A percentile compares a stretch with the other conserved stretches of the same genome.
phyloP scores from a whole-genome alignment of 2,113 vertebrate genomes.

The Poeciliopsis retropinna region DNA sequence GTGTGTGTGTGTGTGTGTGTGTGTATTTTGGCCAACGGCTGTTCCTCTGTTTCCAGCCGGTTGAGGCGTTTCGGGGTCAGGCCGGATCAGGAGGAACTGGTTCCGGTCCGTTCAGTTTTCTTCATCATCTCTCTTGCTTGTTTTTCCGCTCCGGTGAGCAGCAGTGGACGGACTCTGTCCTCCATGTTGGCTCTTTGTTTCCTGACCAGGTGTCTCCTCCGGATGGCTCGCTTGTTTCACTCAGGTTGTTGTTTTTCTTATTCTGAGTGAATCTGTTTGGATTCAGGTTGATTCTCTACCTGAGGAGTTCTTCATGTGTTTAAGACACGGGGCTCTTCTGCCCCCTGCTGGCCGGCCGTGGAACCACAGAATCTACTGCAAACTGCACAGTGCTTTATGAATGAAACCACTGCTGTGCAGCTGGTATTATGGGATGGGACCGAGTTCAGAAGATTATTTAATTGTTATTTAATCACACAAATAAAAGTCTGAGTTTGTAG shows the following conservation, averaged over 20 bases:
- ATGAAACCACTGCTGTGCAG: too few species aligned
- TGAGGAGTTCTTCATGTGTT: not conserved
- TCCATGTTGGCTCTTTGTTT: not conserved
- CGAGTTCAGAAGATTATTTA: too few species aligned
- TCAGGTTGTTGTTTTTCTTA: too few species aligned
- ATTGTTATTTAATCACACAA: too few species aligned
- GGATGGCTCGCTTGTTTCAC: too few species aligned
- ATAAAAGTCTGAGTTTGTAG: too few species aligned
- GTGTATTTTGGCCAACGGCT: constrained; percentile 48
- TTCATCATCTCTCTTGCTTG: constrained; percentile 60
- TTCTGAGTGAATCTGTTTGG: not conserved
- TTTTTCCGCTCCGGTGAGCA: constrained; percentile 46
- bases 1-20: constrained; percentile 16
- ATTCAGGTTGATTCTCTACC: not conserved
- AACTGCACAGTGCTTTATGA: too few species aligned
- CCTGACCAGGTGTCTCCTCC: not conserved
- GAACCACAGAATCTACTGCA: not conserved
- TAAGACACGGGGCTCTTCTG: constrained; percentile 22
- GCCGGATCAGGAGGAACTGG: constrained; percentile 61
- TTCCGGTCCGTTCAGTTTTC: constrained; percentile 58
- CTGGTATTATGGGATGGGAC: too few species aligned
- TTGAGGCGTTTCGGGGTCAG: constrained; percentile 62
- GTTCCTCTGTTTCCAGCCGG: constrained; percentile 30
- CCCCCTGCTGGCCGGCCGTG: constrained; percentile 37
- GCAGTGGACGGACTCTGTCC: constrained; percentile 5